A percentile compares a stretch with the other conserved stretches of the same genome.
Conservation (phyloP, 92 coral and sea anemone genomes). For the Actinernus sp. region DNA sequence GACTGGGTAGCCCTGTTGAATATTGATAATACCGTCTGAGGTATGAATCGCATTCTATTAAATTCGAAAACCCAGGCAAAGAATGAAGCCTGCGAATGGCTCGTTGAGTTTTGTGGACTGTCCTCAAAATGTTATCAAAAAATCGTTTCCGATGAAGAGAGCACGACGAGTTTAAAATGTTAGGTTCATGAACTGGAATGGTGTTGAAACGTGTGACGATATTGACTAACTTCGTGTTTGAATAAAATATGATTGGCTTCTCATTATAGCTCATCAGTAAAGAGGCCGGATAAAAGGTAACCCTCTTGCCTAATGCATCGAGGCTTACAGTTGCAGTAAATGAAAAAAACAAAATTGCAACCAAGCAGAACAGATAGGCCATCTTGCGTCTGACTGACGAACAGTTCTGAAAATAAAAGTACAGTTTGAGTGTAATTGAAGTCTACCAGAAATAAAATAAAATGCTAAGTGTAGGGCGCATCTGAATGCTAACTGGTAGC, state of each 20-base stretch:
- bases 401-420: neutral
- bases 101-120: neutral
- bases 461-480: no score
- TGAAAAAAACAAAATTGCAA: neutral
- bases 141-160: neutral
- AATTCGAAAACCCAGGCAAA: conserved; percentile 5
- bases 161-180: neutral
- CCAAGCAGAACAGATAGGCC: neutral
- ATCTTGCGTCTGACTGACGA: neutral
- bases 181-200: neutral
- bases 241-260: conserved; percentile 1
- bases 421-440: neutral
- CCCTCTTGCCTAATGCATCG: neutral
- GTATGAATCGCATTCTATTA: conserved; percentile 28
- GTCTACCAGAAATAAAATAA: neutral
- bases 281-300: conserved; percentile 15
- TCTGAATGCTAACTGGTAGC: no score
- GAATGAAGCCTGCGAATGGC: conserved; percentile 1
- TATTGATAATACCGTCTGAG: conserved; percentile 3
- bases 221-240: conserved; percentile 9
- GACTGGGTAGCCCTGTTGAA: conserved; percentile 6
- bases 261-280: conserved; percentile 12
- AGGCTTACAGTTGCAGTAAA: neutral
- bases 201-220: no score
- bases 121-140: neutral